A percentile compares a stretch with the other conserved stretches of the same genome.
phyloP scores from a whole-genome alignment of 2,888 invertebrate species.

The Aethes cnicana region DNA sequence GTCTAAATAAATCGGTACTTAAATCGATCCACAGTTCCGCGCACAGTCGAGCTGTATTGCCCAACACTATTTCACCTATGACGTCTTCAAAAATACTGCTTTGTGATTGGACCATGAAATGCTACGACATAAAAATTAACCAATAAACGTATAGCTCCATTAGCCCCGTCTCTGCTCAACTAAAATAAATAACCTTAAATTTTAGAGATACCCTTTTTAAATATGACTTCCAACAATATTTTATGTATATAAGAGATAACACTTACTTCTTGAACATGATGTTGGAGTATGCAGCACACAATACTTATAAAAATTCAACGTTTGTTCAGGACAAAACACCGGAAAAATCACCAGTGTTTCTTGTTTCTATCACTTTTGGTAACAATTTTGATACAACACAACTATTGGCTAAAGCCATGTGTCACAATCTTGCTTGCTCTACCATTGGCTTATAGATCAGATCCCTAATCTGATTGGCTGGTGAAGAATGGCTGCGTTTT shows the following conservation, averaged over 20 bases:
- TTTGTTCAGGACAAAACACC: conserved; percentile 26
- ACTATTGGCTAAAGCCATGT: neutral
- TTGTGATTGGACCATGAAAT: conserved; percentile 44
- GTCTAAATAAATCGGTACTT: no score
- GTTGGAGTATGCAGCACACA: conserved; percentile 20
- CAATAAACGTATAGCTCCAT: conserved; percentile 39
- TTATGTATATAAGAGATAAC: conserved; percentile 18
- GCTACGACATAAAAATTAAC: conserved; percentile 45
- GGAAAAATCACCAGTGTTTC: conserved; percentile 18
- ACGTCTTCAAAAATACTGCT: conserved; percentile 36
- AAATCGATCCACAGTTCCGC: no score
- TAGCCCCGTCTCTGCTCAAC: neutral
- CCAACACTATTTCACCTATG: conserved; percentile 19
- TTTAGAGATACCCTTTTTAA: neutral
- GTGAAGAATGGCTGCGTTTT: no score
- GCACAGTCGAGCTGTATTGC: no score
- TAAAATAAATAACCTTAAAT: conserved; percentile 47
- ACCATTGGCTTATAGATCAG: neutral
- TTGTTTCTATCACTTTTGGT: conserved; percentile 19
- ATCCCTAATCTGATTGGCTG: conserved; percentile 2
- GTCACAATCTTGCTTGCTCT: neutral
- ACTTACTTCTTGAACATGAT: conserved; percentile 81
- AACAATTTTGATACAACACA: conserved; percentile 22
- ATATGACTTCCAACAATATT: neutral
- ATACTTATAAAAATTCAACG: conserved; percentile 13